Base-by-base conservation (phyloP, 2,797 vertebrate genomes). In the Centroberyx gerrardi region DNA sequence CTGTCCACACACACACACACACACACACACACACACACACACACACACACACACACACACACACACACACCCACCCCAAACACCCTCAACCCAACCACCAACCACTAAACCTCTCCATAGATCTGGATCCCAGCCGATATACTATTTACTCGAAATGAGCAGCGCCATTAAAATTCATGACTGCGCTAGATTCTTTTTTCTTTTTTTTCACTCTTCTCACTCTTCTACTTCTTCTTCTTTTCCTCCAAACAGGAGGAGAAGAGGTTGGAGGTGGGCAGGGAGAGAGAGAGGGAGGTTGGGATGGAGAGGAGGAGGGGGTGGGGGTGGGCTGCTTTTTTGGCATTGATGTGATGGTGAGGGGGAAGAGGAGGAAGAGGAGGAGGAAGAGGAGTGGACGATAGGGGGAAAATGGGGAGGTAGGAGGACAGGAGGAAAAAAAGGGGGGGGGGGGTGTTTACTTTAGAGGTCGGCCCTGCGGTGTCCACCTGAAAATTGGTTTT, bases 401-500 rank as follows among this genome's bases (percentile, higher is more conserved):
- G 48, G 61, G 46, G 15, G 83, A 81, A 3, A 62, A 40, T 31
- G 59, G 33, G 65, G 68, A 73, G 74, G 74, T 72, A 61, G 77
- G 70, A 29, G 46, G 17, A 12, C 17, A 29, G 29, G 62, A 76
- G 68, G 74, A 55, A 66, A 71, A 80, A 79, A 70, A 83, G 77
- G 73, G 42, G 42, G 9, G 17, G 68, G 68, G 81, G 82, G 80
- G 80, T 90, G 90, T 93, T 94, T 93, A 87, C 88, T 92, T 94
- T 93, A 79, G 91, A 92, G 92, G 91, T 93, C 70, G 85, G 87
- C 83, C 89, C 82, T 87, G 88, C 89, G 85, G 86, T 80, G 84
- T 91, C 88, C 92, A 94, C 93, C 92, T 93, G 91, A 93, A 94
- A 94, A 94, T 93, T 93, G 90, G 86, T 93, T 94, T 93, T 90